Evolutionary conservation across 1,140 invertebrate genomes (phyloP), one percentile per base, ranked within the genome.

Genomic region (Drosophila sulfurigaster): DNA sequence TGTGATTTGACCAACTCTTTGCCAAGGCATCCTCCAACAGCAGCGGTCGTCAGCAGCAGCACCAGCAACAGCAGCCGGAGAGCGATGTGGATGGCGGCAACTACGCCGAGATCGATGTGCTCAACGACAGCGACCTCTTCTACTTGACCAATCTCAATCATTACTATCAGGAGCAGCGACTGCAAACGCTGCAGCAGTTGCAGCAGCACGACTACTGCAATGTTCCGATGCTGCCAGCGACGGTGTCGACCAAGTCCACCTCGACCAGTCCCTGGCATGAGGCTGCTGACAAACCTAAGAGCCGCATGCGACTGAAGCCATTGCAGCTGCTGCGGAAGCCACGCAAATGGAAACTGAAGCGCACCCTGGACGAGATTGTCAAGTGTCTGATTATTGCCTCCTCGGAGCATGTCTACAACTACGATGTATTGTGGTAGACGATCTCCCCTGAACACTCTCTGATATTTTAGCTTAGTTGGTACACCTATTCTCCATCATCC

Each of bases 1-100:
- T 92, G 91, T 92, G 91, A 92, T 92, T 92, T 92, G 90, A 91
- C 69, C 78, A 90, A 87, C 80, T 91, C 28, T 92, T 91, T 75
- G 82, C 80, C 70, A 72, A 90, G 73, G 87, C 82, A 56, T 56
- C 68, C 60, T 13, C 48, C 68, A 16, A 48, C 48, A 25, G 5
- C 48, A 25, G 5, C 7, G 43, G 35, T 8, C 35, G 35, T 10
- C 48, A 13, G 1, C 15, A 8, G 59, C 62, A 63, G 20, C 66
- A 63, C 4, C 48, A 13, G 1, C 15, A 8, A 56, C 62, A 63
- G 20, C 66, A 63, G 58, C 66, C 65, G 52, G 69, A 79, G 5
- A 81, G 52, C 64, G 58, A 56, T 13, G 11, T 43, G 11, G 41
- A 43, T 59, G 64, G 69, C 46, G 60, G 63, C 68, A 91, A 91